Evolutionary conservation across 2,888 invertebrate species (phyloP).

Genomic region (Spilosoma lubricipeda): DNA sequence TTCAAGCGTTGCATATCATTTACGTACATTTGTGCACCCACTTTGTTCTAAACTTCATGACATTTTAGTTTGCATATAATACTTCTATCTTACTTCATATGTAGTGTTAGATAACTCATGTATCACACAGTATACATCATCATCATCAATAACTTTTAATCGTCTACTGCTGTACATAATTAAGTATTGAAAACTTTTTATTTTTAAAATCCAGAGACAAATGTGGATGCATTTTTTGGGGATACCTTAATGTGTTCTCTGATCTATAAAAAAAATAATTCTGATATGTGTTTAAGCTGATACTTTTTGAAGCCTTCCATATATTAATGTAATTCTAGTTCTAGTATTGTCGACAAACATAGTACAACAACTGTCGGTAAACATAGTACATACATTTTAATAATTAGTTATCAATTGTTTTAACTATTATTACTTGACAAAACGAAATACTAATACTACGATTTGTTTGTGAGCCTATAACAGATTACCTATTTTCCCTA

Average conservation of each 20-base stretch:
- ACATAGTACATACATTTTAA: too few relatives aligned
- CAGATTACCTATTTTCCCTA: background rate
- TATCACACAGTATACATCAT: too few relatives aligned
- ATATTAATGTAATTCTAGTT: too few relatives aligned
- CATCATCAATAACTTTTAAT: too few relatives aligned
- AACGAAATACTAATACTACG: background rate
- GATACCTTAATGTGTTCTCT: too few relatives aligned
- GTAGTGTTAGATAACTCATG: background rate
- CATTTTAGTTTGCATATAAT: background rate
- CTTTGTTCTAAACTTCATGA: background rate
- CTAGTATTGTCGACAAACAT: too few relatives aligned
- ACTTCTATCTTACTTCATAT: too few relatives aligned
- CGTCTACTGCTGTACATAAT: too few relatives aligned
- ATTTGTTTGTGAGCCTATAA: background rate
- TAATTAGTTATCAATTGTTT: background rate
- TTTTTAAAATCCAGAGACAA: background rate
- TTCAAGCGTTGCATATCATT: constrained; percentile 53
- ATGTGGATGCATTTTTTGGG: background rate
- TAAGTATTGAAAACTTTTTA: background rate
- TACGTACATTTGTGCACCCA: constrained; percentile 31
- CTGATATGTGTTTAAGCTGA: too few relatives aligned
- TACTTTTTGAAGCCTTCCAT: too few relatives aligned
- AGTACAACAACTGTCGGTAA: too few relatives aligned
- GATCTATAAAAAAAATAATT: too few relatives aligned
- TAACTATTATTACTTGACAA: background rate